Conservation (phyloP, 2,113 vertebrate genomes). For the Hirundichthys speculiger region DNA sequence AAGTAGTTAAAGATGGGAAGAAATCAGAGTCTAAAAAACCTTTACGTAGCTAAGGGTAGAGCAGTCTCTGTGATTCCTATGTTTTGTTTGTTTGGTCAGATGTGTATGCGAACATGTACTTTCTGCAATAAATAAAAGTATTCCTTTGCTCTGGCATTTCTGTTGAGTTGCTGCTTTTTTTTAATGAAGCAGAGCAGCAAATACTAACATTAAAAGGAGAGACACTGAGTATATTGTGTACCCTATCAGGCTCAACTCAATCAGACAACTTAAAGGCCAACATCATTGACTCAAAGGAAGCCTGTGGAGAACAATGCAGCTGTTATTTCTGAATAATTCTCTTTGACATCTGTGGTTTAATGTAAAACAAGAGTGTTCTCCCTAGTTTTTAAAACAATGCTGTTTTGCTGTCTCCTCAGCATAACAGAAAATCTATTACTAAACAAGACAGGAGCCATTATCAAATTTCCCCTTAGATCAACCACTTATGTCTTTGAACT, state of each 20-base stretch:
- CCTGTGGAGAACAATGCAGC: constrained; percentile 24
- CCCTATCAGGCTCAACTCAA: constrained; percentile 17
- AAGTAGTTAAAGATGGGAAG: constrained; percentile 3
- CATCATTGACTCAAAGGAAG: constrained; percentile 34
- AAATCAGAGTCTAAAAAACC: constrained; percentile 2
- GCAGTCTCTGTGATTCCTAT: background rate
- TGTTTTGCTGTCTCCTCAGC: background rate
- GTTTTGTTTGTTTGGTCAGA: background rate
- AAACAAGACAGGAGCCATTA: background rate
- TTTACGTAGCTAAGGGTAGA: constrained; percentile 28
- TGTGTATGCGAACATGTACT: background rate
- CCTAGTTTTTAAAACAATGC: background rate
- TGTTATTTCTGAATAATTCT: constrained; percentile 37
- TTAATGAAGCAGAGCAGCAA: constrained; percentile 40
- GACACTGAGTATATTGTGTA: constrained; percentile 15
- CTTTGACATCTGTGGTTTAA: constrained; percentile 38
- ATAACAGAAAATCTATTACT: background rate
- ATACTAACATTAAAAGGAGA: constrained; percentile 11
- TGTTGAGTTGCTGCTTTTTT: constrained; percentile 35
- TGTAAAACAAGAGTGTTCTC: constrained; percentile 4
- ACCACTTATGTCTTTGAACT: too few species aligned
- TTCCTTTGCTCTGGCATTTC: background rate
- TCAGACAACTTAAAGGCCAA: constrained; percentile 52
- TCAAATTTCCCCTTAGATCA: too few species aligned
- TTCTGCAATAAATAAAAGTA: background rate